phyloP scores from a whole-genome alignment of 2,113 vertebrate species.

The Pelecanus crispus region DNA sequence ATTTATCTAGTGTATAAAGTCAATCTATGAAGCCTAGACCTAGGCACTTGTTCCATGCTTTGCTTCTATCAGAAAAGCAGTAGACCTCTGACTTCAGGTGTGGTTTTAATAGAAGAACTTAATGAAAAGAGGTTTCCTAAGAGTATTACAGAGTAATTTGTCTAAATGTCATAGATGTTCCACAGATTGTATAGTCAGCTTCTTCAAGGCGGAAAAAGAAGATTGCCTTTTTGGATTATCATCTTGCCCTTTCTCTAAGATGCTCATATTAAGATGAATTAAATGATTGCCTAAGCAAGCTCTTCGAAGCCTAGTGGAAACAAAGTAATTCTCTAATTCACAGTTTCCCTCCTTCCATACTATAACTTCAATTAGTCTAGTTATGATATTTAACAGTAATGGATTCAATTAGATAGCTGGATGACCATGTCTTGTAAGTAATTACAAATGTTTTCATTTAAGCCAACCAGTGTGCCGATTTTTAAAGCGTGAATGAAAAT shows the following conservation, averaged over 20 bases:
- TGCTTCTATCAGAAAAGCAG: background rate
- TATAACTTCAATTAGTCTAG: background rate
- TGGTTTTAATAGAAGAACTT: background rate
- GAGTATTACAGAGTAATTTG: slow-evolving; percentile 25
- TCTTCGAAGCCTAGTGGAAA: background rate
- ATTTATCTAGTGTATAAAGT: background rate
- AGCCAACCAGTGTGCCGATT: background rate
- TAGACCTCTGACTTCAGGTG: background rate
- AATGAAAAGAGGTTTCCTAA: background rate
- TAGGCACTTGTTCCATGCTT: background rate
- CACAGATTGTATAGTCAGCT: slow-evolving; percentile 12
- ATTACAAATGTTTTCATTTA: slow-evolving; percentile 18
- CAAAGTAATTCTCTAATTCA: background rate
- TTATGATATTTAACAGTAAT: background rate
- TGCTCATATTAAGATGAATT: background rate
- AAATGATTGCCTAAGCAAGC: background rate
- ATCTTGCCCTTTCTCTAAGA: background rate
- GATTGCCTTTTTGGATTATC: slow-evolving; percentile 18
- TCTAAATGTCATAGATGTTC: slow-evolving; percentile 38
- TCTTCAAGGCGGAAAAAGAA: slow-evolving; percentile 6
- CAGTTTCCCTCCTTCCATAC: background rate
- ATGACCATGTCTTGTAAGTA: slow-evolving; percentile 1
- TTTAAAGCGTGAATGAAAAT: background rate
- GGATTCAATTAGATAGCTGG: slow-evolving; percentile 7
- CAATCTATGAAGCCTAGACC: background rate